phyloP scores from a whole-genome alignment of 2,113 vertebrate species.

The Sphyrna mokarran region DNA sequence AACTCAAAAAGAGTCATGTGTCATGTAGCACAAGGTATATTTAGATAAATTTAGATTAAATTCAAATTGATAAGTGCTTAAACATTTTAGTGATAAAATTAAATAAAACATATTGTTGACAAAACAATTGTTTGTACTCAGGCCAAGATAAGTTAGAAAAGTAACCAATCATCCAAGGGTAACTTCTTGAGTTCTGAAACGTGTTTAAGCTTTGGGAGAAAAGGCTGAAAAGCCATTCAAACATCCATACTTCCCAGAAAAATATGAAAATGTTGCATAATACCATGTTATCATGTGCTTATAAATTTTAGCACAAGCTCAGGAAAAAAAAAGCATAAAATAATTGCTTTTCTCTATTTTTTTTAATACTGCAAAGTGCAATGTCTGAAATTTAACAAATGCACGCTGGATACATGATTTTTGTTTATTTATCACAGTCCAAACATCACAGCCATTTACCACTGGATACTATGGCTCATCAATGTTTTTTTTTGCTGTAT shows the following conservation, averaged over 20 bases:
- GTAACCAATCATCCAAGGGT: background rate
- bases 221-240: background rate
- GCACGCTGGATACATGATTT: background rate
- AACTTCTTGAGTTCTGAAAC: background rate
- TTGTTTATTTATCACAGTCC: background rate
- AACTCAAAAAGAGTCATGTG: background rate
- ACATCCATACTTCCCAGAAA: background rate
- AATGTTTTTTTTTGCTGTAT: background rate
- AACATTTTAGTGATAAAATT: background rate
- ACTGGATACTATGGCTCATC: background rate
- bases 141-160: background rate
- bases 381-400: background rate
- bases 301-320: background rate
- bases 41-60: background rate
- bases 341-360: background rate
- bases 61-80: background rate
- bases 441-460: background rate
- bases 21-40: background rate
- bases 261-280: background rate
- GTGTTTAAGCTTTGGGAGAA: background rate
- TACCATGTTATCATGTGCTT: background rate
- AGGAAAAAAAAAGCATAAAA: background rate
- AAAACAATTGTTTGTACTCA: background rate
- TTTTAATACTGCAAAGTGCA: background rate
- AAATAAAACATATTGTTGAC: conserved; percentile 1